Percentiles rank a stretch among this genome's conserved stretches.
Conservation (phyloP, 2,797 vertebrate species). For the Urocyon cinereoargenteus region DNA sequence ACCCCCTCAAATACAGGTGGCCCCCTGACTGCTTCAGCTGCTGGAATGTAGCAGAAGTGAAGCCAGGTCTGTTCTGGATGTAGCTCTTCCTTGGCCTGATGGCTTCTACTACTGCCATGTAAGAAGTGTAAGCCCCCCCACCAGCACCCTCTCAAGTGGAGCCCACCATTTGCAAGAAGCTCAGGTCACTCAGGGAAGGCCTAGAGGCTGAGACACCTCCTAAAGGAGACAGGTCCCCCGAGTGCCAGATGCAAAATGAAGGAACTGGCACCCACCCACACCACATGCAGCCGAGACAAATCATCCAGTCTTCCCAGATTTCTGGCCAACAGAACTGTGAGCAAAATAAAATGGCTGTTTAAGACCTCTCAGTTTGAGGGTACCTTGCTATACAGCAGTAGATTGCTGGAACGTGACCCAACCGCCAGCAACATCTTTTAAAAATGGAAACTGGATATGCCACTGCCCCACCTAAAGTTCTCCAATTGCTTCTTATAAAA, state of each 20-base stretch:
- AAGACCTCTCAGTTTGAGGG: neutral
- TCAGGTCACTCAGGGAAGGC: neutral
- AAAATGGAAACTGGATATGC: neutral
- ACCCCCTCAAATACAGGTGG: neutral
- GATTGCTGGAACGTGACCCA: neutral
- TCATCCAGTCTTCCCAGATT: neutral
- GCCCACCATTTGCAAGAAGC: neutral
- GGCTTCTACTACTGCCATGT: neutral
- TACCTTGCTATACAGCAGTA: neutral
- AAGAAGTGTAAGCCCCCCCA: neutral
- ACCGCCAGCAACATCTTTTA: neutral
- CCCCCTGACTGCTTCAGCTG: neutral
- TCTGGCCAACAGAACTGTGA: neutral
- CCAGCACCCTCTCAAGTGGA: neutral
- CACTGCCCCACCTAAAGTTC: neutral
- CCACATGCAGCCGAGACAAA: neutral
- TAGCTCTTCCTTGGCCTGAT: neutral
- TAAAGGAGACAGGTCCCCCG: neutral
- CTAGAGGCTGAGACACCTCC: neutral
- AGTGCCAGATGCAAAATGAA: neutral
- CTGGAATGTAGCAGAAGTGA: neutral
- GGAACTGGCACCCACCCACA: neutral
- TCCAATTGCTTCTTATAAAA: neutral
- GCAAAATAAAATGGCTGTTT: neutral
- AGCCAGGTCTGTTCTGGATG: neutral